Conservation (phyloP, 1,140 invertebrate species). For the Pogonomyrmex barbatus region DNA sequence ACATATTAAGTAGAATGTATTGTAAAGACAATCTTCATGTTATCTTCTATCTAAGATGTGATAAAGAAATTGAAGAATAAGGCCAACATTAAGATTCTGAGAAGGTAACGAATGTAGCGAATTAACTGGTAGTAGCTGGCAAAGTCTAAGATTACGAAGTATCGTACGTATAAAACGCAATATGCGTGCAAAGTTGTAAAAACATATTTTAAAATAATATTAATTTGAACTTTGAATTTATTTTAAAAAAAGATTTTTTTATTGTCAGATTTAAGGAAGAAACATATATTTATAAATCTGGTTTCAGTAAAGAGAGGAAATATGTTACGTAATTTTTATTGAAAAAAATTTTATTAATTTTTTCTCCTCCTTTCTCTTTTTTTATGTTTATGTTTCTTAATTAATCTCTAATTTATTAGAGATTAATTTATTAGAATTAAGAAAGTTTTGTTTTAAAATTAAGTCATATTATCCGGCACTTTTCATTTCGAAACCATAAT, state of each 20-base stretch:
- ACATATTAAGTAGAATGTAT: background rate
- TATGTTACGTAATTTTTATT: background rate
- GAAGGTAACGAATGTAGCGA: background rate
- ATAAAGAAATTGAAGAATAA: constrained; percentile 15
- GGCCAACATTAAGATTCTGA: background rate
- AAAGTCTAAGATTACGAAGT: background rate
- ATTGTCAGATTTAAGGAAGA: background rate
- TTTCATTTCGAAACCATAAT: constrained; percentile 1
- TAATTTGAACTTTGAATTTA: constrained; percentile 3
- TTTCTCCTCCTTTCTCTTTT: too few species aligned
- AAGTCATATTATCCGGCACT: background rate
- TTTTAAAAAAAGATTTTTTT: background rate
- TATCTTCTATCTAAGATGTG: constrained; percentile 25
- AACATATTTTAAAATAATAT: background rate
- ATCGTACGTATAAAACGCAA: background rate
- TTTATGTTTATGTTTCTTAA: too few species aligned
- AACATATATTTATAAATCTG: background rate
- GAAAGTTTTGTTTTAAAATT: background rate
- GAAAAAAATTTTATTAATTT: background rate
- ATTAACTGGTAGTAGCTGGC: background rate
- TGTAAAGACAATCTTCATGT: background rate
- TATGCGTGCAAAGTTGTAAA: background rate
- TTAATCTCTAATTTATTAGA: too few species aligned
- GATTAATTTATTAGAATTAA: too few species aligned
- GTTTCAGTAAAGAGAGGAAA: background rate